Conservation (phyloP, 2,797 vertebrate genomes). For the Diceros bicornis region DNA sequence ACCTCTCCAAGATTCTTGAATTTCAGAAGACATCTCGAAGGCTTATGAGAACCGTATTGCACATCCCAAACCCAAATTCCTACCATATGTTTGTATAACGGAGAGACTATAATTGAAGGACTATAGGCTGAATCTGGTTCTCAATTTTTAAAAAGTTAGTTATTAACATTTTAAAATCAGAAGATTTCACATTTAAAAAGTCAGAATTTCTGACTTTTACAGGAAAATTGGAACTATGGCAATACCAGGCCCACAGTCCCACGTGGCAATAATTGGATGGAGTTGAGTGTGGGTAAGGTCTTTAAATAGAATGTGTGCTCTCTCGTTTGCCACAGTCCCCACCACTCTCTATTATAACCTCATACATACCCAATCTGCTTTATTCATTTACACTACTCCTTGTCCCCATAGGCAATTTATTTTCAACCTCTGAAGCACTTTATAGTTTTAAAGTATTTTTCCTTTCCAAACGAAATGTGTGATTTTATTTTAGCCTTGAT, state of each 20-base stretch:
- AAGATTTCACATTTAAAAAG: conserved; percentile 43
- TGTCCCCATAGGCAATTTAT: conserved; percentile 10
- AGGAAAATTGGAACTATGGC: not conserved
- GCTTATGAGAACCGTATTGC: not conserved
- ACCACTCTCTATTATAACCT: not conserved
- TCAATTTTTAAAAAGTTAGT: conserved; percentile 35
- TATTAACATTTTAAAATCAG: conserved; percentile 54
- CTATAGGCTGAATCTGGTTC: not conserved
- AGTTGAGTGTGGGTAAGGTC: not conserved
- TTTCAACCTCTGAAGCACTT: conserved; percentile 6
- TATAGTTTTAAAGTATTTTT: conserved; percentile 54
- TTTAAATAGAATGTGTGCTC: conserved; percentile 14
- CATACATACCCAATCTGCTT: not conserved
- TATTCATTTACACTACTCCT: not conserved
- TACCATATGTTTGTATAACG: not conserved
- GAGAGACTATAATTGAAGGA: not conserved
- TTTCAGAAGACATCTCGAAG: conserved; percentile 39
- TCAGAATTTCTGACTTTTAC: conserved; percentile 48
- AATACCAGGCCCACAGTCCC: not conserved
- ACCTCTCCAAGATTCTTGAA: not conserved
- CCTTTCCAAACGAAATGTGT: not conserved
- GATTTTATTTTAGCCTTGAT: conserved; percentile 41
- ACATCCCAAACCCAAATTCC: conserved; percentile 44
- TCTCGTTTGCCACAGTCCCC: not conserved
- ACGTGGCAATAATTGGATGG: not conserved